phyloP scores from a whole-genome alignment of 1,140 invertebrate genomes.

The Zelostemma sp. region DNA sequence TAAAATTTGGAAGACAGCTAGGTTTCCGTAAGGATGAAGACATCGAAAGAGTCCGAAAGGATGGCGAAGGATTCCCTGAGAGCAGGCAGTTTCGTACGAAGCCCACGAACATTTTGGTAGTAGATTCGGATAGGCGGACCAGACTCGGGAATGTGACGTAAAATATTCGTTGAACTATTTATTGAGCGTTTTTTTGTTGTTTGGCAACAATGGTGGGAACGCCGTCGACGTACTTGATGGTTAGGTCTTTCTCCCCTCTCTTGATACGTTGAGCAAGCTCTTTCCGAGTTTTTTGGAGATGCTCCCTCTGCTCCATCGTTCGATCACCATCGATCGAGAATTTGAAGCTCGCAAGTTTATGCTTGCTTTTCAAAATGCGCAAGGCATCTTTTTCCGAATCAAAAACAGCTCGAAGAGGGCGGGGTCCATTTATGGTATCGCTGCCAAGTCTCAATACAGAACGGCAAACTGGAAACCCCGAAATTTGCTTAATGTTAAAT shows the following conservation, averaged over 20 bases:
- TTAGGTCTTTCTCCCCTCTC: constrained; percentile 3
- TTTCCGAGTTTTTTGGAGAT: not conserved
- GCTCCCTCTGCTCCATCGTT: constrained; percentile 8
- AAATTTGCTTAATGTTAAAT: not conserved
- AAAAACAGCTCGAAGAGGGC: constrained; percentile 8
- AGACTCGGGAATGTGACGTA: not conserved
- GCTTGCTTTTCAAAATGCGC: not conserved
- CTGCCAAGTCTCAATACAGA: not conserved
- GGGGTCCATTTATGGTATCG: not conserved
- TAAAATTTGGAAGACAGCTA: not conserved
- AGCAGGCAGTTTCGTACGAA: not conserved
- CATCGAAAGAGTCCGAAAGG: not conserved
- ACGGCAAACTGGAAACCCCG: not conserved
- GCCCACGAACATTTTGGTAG: not conserved
- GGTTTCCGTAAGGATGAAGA: not conserved
- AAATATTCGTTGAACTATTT: not conserved
- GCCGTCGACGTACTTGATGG: not conserved
- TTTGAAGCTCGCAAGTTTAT: not conserved
- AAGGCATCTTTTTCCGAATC: not conserved
- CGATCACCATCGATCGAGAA: not conserved
- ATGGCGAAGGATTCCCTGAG: not conserved
- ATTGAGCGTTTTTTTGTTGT: constrained; percentile 10
- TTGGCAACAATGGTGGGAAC: constrained; percentile 18
- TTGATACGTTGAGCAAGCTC: constrained; percentile 10
- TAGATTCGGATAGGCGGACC: not conserved